A percentile compares a stretch with the other conserved stretches of the same genome.
Conservation (phyloP, 2,797 vertebrate species). For the Pseudomugil tenellus region DNA sequence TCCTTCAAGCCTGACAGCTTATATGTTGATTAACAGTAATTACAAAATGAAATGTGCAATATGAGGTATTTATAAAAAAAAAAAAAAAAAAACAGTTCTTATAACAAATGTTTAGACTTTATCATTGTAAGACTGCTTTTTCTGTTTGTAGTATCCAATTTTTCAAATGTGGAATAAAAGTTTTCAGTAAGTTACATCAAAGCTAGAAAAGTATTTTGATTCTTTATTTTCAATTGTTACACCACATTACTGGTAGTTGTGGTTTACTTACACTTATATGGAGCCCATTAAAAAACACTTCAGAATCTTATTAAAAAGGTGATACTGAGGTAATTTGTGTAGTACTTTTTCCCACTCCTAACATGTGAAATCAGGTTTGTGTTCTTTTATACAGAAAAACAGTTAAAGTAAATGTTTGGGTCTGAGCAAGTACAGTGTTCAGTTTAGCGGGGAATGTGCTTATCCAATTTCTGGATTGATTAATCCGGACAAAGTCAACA, state of each 20-base stretch:
- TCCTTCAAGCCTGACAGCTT: conserved; percentile 3
- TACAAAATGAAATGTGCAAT: conserved; percentile 7
- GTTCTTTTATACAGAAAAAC: conserved; percentile 2
- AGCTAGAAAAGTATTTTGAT: background rate
- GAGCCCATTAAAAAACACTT: conserved; percentile 12
- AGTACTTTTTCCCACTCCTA: conserved; percentile 16
- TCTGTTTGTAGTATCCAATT: background rate
- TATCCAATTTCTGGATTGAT: conserved; percentile 36
- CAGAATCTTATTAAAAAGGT: background rate
- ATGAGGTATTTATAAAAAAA: conserved; percentile 1
- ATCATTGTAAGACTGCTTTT: background rate
- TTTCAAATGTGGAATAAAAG: background rate
- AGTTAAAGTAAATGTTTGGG: conserved; percentile 6
- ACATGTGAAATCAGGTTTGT: conserved; percentile 15
- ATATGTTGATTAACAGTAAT: background rate
- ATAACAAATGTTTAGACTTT: conserved; percentile 6
- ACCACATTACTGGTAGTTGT: background rate
- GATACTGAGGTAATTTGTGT: background rate
- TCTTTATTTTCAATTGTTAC: conserved; percentile 14
- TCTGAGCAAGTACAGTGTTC: conserved; percentile 22
- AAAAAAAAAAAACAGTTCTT: conserved; percentile 11
- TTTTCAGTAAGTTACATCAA: background rate
- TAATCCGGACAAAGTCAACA: conserved; percentile 64
- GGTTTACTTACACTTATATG: conserved; percentile 5
- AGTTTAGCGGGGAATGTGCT: conserved; percentile 45